A percentile compares a stretch with the other conserved stretches of the same genome.
Conservation (phyloP, 2,113 vertebrate genomes). For the Chionomys nivalis region DNA sequence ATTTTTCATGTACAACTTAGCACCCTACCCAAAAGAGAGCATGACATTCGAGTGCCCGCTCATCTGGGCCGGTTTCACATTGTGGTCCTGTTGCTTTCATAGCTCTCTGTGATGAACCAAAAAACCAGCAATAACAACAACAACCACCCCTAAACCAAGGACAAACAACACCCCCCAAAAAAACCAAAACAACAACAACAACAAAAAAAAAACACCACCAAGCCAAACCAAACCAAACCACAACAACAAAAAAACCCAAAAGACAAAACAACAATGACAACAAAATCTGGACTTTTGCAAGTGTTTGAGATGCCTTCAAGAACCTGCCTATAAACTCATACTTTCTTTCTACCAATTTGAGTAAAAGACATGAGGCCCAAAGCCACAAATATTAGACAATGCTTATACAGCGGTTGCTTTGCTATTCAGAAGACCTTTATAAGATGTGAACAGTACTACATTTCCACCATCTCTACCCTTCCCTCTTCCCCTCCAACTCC, state of each 20-base stretch:
- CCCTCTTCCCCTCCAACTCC: neutral
- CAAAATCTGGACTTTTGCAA: neutral
- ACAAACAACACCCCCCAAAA: neutral
- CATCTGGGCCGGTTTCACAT: neutral
- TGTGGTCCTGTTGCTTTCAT: neutral
- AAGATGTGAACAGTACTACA: neutral
- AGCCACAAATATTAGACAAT: neutral
- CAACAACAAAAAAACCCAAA: neutral
- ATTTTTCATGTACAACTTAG: neutral
- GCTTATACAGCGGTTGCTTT: neutral
- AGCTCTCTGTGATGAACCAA: neutral
- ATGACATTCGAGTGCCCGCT: neutral
- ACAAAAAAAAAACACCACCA: neutral
- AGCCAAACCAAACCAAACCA: neutral
- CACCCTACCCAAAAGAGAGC: neutral
- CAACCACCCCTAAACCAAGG: neutral
- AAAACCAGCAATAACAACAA: neutral
- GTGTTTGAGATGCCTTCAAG: neutral
- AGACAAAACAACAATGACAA: neutral
- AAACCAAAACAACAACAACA: neutral
- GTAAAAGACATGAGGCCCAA: neutral
- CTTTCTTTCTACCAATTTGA: neutral
- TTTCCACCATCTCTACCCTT: neutral
- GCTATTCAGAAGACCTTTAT: neutral
- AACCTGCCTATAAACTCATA: neutral